Base-by-base conservation (phyloP, 2,888 invertebrate genomes). In the Drosophila subsilvestris region DNA sequence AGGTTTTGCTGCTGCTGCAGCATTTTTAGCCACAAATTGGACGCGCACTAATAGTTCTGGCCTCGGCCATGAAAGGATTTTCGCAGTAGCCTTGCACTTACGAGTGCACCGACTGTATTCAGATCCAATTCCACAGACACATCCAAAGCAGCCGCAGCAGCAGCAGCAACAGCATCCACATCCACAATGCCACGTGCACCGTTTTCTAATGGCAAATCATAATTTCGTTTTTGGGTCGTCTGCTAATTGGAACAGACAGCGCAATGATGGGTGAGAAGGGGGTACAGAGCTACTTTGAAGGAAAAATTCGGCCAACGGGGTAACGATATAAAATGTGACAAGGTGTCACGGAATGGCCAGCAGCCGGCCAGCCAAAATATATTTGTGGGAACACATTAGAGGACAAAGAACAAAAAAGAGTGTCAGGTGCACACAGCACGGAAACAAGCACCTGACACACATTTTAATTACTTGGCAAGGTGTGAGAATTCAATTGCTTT, bases 21-120 rank as follows among this genome's bases (percentile, higher is more conserved):
- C 49, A 65, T 72, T 78, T 73, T 62, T 84, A 74, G 74, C 70
- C 76, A 74, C 76, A 89, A 85, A 87, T 89, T 89, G 83, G 89
- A 70, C 57, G 80, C 74, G 87, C 89, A 81, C 85, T 87, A 87
- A 89, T 88, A 87, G 78, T 76, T 78, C 51, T 79, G 86, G 80
- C 90, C 88, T 88, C 90, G 86, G 82, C 89, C 88, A 79, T 88
- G 88, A 88, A 89, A 85, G 89, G 88, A 87, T 89, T 88, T 88
- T 75, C 47, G 66, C 67, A 63, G 37, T 51, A 69, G 57, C 72
- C 82, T 79, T 79, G 76, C 62, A 60, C 67, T 57, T 45, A 59
- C 63, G 45, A n/a, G 7, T 37, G 37, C 37, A 37, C n/a, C 14
- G 37, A 37, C 37, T 37, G 14, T 7, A n/a, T 7, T n/a, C 37